phyloP scores from a whole-genome alignment of 53 echinoderm and acorn worm genomes.

The Luidia sarsii region DNA sequence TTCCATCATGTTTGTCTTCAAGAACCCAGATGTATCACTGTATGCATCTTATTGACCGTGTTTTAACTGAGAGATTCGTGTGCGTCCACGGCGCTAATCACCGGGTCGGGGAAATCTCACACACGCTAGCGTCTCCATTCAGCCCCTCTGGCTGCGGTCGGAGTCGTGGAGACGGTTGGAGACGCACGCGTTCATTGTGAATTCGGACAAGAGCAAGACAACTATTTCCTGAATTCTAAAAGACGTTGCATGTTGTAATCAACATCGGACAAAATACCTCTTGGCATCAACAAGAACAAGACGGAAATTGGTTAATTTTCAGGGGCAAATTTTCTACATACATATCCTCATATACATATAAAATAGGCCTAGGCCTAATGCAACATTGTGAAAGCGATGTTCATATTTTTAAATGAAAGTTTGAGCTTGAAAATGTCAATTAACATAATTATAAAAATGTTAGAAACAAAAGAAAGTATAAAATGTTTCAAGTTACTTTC shows the following conservation, averaged over 20 bases:
- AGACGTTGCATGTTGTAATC: conserved; percentile 7
- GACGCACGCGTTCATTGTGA: not conserved
- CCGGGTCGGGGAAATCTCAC: conserved; percentile 26
- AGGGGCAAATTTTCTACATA: too few species aligned
- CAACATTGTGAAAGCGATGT: too few species aligned
- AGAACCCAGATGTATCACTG: not conserved
- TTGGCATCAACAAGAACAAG: too few species aligned
- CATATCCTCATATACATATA: too few species aligned
- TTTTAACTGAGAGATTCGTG: not conserved
- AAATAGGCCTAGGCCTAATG: too few species aligned
- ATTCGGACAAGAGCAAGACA: not conserved
- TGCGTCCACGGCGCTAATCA: conserved; percentile 24
- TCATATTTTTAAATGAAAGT: not conserved
- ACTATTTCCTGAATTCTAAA: not conserved
- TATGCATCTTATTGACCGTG: conserved; percentile 3
- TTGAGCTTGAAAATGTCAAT: not conserved
- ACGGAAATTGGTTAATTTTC: too few species aligned
- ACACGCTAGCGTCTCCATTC: conserved; percentile 10
- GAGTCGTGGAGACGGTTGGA: not conserved
- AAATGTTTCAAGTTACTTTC: too few species aligned
- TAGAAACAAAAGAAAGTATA: too few species aligned
- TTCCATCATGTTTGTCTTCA: too few species aligned
- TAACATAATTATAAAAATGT: too few species aligned
- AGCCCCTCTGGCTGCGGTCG: too few species aligned
- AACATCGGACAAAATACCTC: conserved; percentile 10